These are phyloP conservation scores for Drosophila lacertosa DNA, from an alignment of 1,140 invertebrate genomes.

Conservation along the genomic window DNA sequence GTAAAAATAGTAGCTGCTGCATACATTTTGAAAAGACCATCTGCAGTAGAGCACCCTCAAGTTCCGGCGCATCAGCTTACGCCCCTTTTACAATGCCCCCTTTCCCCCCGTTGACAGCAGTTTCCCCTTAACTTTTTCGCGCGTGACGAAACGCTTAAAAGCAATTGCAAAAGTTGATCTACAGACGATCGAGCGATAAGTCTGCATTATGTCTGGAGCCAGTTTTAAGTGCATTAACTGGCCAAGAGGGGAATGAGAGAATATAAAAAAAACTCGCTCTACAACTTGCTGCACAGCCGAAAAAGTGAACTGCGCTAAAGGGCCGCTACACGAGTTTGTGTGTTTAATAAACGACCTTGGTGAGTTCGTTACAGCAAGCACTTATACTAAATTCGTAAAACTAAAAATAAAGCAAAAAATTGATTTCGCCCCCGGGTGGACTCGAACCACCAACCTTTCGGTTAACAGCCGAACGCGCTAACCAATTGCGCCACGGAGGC, in stretches of 20 bases:
- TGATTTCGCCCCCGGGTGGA: constrained; percentile 89
- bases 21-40: background rate
- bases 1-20: too few species aligned
- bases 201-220: constrained; percentile 21
- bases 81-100: background rate
- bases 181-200: constrained; percentile 20
- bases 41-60: background rate
- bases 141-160: constrained; percentile 20
- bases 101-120: background rate
- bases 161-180: constrained; percentile 2
- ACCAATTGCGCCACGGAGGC: constrained; percentile 92
- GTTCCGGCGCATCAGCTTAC: background rate
- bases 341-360: constrained; percentile 41
- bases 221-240: constrained; percentile 31
- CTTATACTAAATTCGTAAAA: constrained; percentile 6
- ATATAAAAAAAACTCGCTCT: constrained; percentile 32
- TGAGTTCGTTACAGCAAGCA: background rate
- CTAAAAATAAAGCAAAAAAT: constrained; percentile 11
- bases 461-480: constrained; percentile 93
- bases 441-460: constrained; percentile 94
- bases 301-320: constrained; percentile 20
- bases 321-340: constrained; percentile 31
- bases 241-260: background rate
- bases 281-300: constrained; percentile 7
- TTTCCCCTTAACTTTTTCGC: constrained; percentile 16